phyloP scores from a whole-genome alignment of 2,888 invertebrate species.

The Lepas anatifera region DNA sequence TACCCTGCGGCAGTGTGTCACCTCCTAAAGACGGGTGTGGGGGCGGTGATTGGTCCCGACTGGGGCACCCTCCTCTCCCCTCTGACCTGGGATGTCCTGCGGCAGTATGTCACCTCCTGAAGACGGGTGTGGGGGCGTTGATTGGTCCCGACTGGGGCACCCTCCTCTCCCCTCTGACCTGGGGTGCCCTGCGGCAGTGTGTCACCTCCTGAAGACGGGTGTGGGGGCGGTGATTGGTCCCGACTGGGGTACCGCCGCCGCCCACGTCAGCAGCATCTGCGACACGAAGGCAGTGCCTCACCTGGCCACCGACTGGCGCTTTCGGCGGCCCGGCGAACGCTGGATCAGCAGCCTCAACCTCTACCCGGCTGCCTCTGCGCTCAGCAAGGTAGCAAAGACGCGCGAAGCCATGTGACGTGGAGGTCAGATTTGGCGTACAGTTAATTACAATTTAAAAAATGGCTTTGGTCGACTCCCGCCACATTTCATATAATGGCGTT shows the following conservation, averaged over 20 bases:
- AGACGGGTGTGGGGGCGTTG: constrained; percentile 60
- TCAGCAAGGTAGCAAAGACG: constrained; percentile 48
- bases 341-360: constrained; percentile 50
- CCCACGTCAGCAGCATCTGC: constrained; percentile 69
- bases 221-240: constrained; percentile 77
- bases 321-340: constrained; percentile 34
- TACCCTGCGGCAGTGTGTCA: too few species aligned
- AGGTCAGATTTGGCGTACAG: too few species aligned
- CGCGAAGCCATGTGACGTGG: too few species aligned
- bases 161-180: constrained; percentile 54
- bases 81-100: too few species aligned
- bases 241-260: constrained; percentile 49
- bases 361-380: constrained; percentile 54
- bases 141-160: constrained; percentile 63
- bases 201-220: constrained; percentile 50
- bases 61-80: too few species aligned
- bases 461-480: too few species aligned
- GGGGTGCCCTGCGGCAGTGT: too few species aligned
- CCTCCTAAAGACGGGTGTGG: too few species aligned
- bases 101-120: constrained; percentile 53
- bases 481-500: too few species aligned
- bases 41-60: too few species aligned
- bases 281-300: constrained; percentile 75
- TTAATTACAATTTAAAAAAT: too few species aligned
- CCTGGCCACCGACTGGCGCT: constrained; percentile 62